These are phyloP conservation scores for pig (Sus scrofa) DNA, from an alignment of 2,113 vertebrate species.

Conservation along the genomic window T2T-Sscrofa CM000814.6:55152001-55152500, in stretches of 20 bases:
- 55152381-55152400: constrained; percentile 97
- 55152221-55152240: neutral
- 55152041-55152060: neutral
- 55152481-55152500: constrained; percentile 91
- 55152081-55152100: neutral
- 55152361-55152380: constrained; percentile 98
- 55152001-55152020: neutral
- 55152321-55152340: constrained; percentile 95
- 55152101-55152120: neutral
- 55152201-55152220: neutral
- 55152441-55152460: constrained; percentile 93
- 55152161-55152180: neutral
- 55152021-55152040: neutral
- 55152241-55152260: neutral
- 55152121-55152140: neutral
- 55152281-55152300: constrained; percentile 96
- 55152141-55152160: neutral
- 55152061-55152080: neutral
- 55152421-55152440: constrained; percentile 95
- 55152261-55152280: neutral
- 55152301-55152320: constrained; percentile 94
- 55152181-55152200: neutral
- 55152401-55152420: constrained; percentile 98
- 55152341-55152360: constrained; percentile 96
- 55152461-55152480: constrained; percentile 95